Percentiles rank a stretch among this genome's conserved stretches.
phyloP scores from a whole-genome alignment of 2,113 vertebrate genomes.

The Cromileptes altivelis region DNA sequence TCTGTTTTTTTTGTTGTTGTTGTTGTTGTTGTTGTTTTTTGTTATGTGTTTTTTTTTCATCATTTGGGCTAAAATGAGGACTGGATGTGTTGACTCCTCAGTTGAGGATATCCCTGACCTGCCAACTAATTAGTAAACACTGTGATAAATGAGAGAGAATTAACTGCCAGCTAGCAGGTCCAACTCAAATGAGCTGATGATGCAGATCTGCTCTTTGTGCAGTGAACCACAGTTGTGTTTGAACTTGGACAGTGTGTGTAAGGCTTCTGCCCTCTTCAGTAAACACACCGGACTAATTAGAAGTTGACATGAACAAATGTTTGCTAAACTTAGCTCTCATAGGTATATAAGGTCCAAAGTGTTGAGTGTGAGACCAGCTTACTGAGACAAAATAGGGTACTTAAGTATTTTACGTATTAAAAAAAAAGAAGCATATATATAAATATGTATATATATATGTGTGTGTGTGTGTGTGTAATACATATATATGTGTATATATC shows the following conservation, averaged over 20 bases:
- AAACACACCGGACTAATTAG: constrained; percentile 56
- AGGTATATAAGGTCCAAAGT: neutral
- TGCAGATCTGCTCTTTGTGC: constrained; percentile 48
- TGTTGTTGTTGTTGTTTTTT: too few relatives aligned
- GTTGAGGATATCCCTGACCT: constrained; percentile 44
- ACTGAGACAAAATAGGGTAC: neutral
- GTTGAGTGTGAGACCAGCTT: neutral
- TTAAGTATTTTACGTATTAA: too few relatives aligned
- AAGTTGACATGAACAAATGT: constrained; percentile 39
- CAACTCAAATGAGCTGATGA: constrained; percentile 51
- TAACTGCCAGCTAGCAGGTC: constrained; percentile 41
- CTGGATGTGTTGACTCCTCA: constrained; percentile 47
- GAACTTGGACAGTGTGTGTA: constrained; percentile 5
- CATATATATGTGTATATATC: too few relatives aligned
- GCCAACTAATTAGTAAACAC: constrained; percentile 62
- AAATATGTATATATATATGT: too few relatives aligned
- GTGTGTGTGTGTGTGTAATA: too few relatives aligned
- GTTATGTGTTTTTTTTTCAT: neutral
- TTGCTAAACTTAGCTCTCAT: constrained; percentile 35
- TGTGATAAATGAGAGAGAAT: constrained; percentile 62
- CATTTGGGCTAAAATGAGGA: constrained; percentile 10
- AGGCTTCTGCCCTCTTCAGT: constrained; percentile 20
- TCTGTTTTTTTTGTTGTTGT: too few relatives aligned
- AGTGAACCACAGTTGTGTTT: constrained; percentile 30
- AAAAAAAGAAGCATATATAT: too few relatives aligned